Percentiles rank a stretch among this genome's conserved stretches.
phyloP scores from a whole-genome alignment of 37 sponge, comb jelly and placozoan genomes.

The Amphimedon queenslandica region DNA sequence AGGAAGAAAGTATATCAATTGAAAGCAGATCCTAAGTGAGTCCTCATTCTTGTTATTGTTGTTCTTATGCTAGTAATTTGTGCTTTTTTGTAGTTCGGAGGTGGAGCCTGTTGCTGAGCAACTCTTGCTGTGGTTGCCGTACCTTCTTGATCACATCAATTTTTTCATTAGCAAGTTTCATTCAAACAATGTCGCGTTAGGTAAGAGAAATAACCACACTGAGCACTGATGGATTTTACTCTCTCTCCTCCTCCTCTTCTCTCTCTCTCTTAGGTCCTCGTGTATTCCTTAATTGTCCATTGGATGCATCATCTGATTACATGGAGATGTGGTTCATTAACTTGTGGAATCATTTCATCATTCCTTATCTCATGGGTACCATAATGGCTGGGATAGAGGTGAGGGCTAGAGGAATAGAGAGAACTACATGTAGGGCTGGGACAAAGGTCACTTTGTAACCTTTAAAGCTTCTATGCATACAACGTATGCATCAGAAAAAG shows the following conservation, averaged over 20 bases:
- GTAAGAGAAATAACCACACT: constrained; percentile 4
- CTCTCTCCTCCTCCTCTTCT: background rate
- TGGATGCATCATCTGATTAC: constrained; percentile 24
- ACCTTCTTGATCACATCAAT: constrained; percentile 53
- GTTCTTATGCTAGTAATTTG: background rate
- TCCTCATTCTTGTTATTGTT: background rate
- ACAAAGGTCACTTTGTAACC: no score
- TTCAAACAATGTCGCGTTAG: constrained; percentile 57
- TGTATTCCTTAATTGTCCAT: constrained; percentile 67
- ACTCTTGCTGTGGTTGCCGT: constrained; percentile 65
- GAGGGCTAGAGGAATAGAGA: background rate
- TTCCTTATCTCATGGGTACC: constrained; percentile 74
- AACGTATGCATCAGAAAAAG: no score
- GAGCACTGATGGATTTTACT: background rate
- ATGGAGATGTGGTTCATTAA: constrained; percentile 80
- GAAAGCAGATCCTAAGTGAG: constrained; percentile 55
- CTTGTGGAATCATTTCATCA: constrained; percentile 81
- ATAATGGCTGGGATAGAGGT: constrained; percentile 84
- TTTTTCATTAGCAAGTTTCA: constrained; percentile 69
- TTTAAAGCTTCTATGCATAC: background rate
- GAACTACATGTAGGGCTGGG: no score
- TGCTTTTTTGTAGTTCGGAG: background rate
- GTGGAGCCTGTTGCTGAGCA: constrained; percentile 39
- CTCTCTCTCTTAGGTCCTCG: constrained; percentile 45
- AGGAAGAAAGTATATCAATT: constrained; percentile 58